Base-by-base conservation (phyloP, 2,113 vertebrate species). In the Camelus bactrianus region DNA sequence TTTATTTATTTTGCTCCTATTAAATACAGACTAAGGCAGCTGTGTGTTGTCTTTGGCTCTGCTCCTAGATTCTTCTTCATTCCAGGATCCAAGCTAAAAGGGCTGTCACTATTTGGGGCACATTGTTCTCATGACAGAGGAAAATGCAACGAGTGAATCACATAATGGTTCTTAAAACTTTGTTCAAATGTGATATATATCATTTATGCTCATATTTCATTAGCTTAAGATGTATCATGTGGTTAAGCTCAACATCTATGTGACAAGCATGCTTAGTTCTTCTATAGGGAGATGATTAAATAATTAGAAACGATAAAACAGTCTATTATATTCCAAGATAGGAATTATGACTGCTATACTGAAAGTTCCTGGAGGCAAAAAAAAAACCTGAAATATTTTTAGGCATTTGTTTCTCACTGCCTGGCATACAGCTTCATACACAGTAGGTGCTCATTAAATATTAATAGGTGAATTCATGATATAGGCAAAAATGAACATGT, bases 381-480 rank as follows among this genome's bases (percentile, higher is more conserved):
- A 69, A 54, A 8, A 22, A 35, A 58, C 26, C 69, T 84, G 12
- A 79, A 85, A 82, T 70, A n/a, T 50, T 80, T 72, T 11, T 16
- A 90, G 64, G 62, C 69, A 56, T 72, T 83, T 1, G 2, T 73
- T 95, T 92, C 52, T 93, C 35, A 84, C 15, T 93, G 38, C 26
- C 17, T 62, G 94, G 13, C 8, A 42, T 15, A 62, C 35, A 82
- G 28, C 38, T 97, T 87, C 20, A 42, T 38, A 70, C 24, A 50
- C 30, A 67, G 13, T 70, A 89, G 54, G 10, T 32, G 6, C 16
- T 86, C 50, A 35, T 89, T 89, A 94, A 97, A 89, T 91, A 95
- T 83, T 90, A 62, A 79, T 87, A n/a, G 56, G 6, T 87, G 50
- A 94, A 80, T 88, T 95, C 46, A 80, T 91, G 28, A 70, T 14